A percentile compares a stretch with the other conserved stretches of the same genome.
Conservation (phyloP, 2,797 vertebrate species). For the Valencia hispanica region DNA sequence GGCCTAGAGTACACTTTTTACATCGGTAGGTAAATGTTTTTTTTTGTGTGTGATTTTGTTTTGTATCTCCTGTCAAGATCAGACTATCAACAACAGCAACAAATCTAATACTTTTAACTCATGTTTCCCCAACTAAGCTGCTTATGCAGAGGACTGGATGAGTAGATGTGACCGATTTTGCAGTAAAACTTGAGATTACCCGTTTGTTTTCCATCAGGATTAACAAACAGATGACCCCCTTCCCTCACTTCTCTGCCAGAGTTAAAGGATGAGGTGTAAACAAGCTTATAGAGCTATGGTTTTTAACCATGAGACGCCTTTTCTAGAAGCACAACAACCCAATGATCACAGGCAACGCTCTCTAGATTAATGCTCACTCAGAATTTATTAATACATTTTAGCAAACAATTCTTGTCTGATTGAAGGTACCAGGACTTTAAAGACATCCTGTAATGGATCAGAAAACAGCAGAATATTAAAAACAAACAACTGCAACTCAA, state of each 20-base stretch:
- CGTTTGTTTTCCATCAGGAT: conserved; percentile 55
- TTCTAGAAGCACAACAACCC: neutral
- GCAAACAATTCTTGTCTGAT: conserved; percentile 74
- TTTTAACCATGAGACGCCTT: neutral
- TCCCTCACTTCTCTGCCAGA: neutral
- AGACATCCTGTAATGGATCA: conserved; percentile 12
- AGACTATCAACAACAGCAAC: neutral
- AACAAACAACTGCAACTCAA: conserved; percentile 54
- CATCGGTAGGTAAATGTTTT: neutral
- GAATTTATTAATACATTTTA: conserved; percentile 72
- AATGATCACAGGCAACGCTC: neutral
- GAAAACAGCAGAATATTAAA: conserved; percentile 55
- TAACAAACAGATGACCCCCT: conserved; percentile 41
- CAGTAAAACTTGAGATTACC: conserved; percentile 28
- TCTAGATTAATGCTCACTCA: neutral
- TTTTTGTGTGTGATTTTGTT: neutral
- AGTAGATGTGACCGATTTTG: conserved; percentile 10
- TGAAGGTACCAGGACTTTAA: conserved; percentile 68
- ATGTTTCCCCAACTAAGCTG: conserved; percentile 57
- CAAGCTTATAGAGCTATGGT: neutral
- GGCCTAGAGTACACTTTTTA: neutral
- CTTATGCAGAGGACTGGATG: conserved; percentile 26
- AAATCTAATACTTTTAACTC: conserved; percentile 11
- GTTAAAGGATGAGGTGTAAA: conserved; percentile 42
- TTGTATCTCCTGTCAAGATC: neutral